Evolutionary conservation across 2,113 vertebrate genomes (phyloP), one percentile per base, ranked within the genome.

Genomic region (Quiscalus mexicanus): DNA sequence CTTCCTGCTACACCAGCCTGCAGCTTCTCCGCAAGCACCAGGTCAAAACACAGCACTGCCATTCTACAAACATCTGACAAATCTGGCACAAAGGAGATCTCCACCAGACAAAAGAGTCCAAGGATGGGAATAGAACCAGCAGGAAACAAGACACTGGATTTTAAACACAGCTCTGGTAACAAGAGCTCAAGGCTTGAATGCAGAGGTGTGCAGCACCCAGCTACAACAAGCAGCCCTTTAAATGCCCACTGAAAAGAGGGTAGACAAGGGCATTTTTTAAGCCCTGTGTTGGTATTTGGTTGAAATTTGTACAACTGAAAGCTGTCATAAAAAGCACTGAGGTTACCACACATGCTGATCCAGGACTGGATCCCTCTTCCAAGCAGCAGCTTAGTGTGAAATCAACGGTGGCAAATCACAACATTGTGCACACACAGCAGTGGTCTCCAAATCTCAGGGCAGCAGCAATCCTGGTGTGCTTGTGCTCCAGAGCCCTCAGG

Each of bases 1-100:
- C 95, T 98, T 98, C 97, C 97, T 97, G 95, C 96, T 90, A 44
- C 79, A 91, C 58, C 60, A 89, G 50, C 6, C 1, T 0, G 2
- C 14, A 35, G 55, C 82, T 62, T 56, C 47, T 56, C 91, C 39
- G 33, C 41, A 50, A 39, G 53, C 16, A 3, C 27, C 2, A 13
- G 70, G 80, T 69, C 90, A 91, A 39, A 91, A 68, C 89, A 67
- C 78, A 83, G 78, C 2, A 0, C 56, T 97, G 93, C 93, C 83
- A 59, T 84, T 71, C 65, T 20, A 62, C 80, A 88, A 60, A 70
- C 62, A 89, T 39, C 56, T 87, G 44, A 41, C 87, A 85, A 83
- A 88, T n/a, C n/a, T 35, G 18, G 69, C 7, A 79, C 60, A 80
- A 74, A 52, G 41, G 62, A 68, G 22, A 87, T 20, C 33, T 39